Percentiles rank a stretch among this genome's conserved stretches.
Evolutionary conservation across 2,888 invertebrate genomes (phyloP).

Genomic region (Melanostoma mellinum): DNA sequence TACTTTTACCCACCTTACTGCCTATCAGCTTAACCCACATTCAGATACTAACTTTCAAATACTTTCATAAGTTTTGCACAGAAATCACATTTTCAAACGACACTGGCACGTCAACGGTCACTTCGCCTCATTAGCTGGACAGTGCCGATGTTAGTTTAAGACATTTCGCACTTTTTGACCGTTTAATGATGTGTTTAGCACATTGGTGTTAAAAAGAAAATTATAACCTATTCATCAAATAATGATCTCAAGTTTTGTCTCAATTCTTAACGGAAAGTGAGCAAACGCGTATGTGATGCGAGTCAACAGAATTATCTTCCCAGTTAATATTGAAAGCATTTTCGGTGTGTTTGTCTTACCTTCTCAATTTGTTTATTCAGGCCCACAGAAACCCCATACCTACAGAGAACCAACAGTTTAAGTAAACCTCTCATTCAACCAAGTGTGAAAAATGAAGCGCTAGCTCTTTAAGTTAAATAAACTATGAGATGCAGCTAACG

Average conservation of each 20-base stretch:
- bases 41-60: too few relatives aligned
- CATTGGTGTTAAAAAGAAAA: constrained; percentile 54
- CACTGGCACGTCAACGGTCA: background rate
- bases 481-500: too few relatives aligned
- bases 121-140: constrained; percentile 34
- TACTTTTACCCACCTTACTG: too few relatives aligned
- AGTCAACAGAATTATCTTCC: background rate
- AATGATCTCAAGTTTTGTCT: constrained; percentile 39
- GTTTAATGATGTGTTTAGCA: constrained; percentile 65
- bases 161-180: constrained; percentile 55
- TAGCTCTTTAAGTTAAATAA: background rate
- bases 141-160: constrained; percentile 14
- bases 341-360: too few relatives aligned
- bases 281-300: background rate
- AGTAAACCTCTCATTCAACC: constrained; percentile 30
- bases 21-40: too few relatives aligned
- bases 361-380: too few relatives aligned
- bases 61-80: too few relatives aligned
- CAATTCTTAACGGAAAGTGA: background rate
- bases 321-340: too few relatives aligned
- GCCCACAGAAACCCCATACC: constrained; percentile 28
- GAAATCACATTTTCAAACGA: too few relatives aligned
- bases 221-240: constrained; percentile 18
- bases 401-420: background rate
- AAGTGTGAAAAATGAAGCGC: constrained; percentile 36